Evolutionary conservation across 2,113 vertebrate species (phyloP).

Genomic region (Psephotus haematonotus): DNA sequence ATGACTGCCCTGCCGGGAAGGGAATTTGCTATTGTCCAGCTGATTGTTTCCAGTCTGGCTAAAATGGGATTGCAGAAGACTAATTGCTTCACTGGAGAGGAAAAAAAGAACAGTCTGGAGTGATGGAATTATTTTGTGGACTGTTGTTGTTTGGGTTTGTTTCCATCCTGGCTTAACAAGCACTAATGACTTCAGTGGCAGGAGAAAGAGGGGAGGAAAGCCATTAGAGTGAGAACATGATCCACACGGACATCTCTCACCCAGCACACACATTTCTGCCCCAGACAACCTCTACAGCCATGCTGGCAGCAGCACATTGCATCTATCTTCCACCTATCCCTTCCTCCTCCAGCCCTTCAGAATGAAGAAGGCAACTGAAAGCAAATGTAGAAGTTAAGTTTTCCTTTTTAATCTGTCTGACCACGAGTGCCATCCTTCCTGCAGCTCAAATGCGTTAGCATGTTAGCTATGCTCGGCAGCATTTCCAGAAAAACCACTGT

Average conservation of each 20-base stretch:
- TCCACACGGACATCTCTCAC: neutral
- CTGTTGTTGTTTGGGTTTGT: slow-evolving; percentile 66
- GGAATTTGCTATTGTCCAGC: neutral
- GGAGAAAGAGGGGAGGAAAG: neutral
- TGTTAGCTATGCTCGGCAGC: neutral
- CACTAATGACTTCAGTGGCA: slow-evolving; percentile 42
- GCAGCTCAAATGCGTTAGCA: neutral
- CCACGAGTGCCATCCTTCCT: neutral
- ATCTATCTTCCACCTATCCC: neutral
- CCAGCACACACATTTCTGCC: neutral
- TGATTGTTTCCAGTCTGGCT: slow-evolving; percentile 11
- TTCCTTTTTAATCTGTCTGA: neutral
- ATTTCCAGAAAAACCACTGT: neutral
- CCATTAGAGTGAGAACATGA: slow-evolving; percentile 12
- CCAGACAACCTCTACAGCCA: neutral
- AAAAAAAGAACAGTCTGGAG: slow-evolving; percentile 5
- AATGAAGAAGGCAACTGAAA: neutral
- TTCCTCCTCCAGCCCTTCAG: neutral
- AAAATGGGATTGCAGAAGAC: slow-evolving; percentile 30
- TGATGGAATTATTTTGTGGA: slow-evolving; percentile 25
- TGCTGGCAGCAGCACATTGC: fast-evolving
- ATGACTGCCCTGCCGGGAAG: neutral
- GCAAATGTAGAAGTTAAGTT: neutral
- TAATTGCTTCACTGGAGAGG: neutral
- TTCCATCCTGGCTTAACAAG: slow-evolving; percentile 53